Percentiles rank a stretch among this genome's conserved stretches.
Evolutionary conservation across 2,797 vertebrate species (phyloP).

Genomic region (Rousettus madagascariensis): DNA sequence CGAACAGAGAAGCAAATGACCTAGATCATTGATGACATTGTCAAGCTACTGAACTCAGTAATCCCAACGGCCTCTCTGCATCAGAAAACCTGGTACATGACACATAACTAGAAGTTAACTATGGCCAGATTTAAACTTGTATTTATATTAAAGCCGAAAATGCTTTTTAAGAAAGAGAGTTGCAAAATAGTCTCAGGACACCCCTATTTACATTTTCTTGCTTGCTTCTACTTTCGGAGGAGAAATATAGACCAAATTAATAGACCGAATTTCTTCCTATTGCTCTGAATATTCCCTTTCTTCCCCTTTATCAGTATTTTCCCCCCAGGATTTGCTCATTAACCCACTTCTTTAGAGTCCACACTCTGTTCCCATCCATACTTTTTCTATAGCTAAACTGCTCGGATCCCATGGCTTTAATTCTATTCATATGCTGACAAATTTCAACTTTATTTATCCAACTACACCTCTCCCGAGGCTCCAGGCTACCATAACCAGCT

Average conservation of each 20-base stretch:
- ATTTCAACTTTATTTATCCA: neutral
- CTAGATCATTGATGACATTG: neutral
- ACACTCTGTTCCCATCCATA: neutral
- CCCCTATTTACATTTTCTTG: neutral
- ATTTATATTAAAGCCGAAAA: neutral
- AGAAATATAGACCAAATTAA: neutral
- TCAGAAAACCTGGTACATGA: neutral
- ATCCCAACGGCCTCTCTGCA: neutral
- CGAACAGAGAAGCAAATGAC: neutral
- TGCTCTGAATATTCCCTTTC: neutral
- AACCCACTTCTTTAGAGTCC: neutral
- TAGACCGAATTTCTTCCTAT: neutral
- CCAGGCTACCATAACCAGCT: neutral
- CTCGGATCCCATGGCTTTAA: neutral
- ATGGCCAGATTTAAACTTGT: neutral
- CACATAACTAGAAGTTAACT: neutral
- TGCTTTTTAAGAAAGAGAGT: neutral
- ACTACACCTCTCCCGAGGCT: neutral
- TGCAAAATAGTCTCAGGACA: neutral
- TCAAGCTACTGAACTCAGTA: neutral
- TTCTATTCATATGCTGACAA: neutral
- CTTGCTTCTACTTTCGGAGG: neutral
- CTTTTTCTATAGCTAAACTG: neutral
- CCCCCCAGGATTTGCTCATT: neutral
- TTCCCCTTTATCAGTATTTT: neutral